These are phyloP conservation scores for Drosophila rubida DNA, from an alignment of 2,888 invertebrate genomes.

Conservation along the genomic window DNA sequence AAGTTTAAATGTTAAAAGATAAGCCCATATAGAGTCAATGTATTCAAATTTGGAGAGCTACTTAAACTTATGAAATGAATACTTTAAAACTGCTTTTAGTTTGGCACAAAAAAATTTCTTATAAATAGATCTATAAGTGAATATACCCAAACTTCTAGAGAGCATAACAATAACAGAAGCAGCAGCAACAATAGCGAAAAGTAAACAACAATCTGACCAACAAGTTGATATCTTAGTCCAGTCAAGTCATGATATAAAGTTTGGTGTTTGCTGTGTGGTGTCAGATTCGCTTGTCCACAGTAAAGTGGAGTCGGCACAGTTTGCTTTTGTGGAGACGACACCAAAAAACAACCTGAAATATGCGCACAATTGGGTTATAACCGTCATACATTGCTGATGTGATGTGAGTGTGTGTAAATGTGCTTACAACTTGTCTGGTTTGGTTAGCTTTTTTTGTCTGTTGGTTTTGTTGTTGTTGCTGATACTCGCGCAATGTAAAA, in stretches of 20 bases:
- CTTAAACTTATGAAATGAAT: too few relatives aligned
- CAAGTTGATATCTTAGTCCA: conserved; percentile 48
- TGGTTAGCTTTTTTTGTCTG: conserved; percentile 14
- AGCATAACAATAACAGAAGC: conserved; percentile 1
- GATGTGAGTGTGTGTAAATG: conserved; percentile 26
- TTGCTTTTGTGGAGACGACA: conserved; percentile 56
- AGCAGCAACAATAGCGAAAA: conserved; percentile 17
- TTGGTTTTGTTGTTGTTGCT: not conserved
- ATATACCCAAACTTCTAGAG: not conserved
- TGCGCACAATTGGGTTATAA: conserved; percentile 75
- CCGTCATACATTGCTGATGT: conserved; percentile 47
- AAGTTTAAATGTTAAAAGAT: not conserved
- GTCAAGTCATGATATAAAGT: conserved; percentile 51
- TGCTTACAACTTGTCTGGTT: conserved; percentile 39
- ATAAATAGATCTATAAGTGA: not conserved
- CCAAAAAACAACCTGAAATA: conserved; percentile 69
- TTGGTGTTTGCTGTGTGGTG: conserved; percentile 27
- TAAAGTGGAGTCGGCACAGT: conserved; percentile 34
- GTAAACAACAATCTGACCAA: conserved; percentile 22
- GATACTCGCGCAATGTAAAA: conserved; percentile 21
- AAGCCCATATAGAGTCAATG: too few relatives aligned
- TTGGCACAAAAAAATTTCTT: too few relatives aligned
- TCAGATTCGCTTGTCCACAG: conserved; percentile 40
- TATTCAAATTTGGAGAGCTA: too few relatives aligned
- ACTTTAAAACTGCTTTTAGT: too few relatives aligned